Percentiles rank a stretch among this genome's conserved stretches.
These are phyloP conservation scores for Echinometra lucunter DNA, from an alignment of 53 echinoderm and acorn worm genomes.

Conservation along the genomic window DNA sequence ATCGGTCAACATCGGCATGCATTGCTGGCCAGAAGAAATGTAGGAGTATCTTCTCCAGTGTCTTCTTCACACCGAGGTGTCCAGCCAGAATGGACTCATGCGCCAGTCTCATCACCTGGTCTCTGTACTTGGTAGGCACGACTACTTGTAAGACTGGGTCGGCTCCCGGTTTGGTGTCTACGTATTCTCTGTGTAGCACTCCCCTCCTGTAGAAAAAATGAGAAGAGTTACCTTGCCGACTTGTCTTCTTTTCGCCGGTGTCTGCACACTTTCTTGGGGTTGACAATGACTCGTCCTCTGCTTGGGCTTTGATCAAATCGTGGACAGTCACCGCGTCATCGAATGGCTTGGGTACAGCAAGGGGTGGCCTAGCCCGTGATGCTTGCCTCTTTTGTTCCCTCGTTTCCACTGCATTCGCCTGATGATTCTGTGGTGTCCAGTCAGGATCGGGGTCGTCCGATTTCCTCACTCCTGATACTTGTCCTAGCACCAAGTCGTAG, in stretches of 20 bases:
- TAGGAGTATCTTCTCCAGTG: conserved; percentile 11
- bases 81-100: conserved; percentile 56
- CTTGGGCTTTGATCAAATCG: conserved; percentile 14
- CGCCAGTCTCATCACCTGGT: conserved; percentile 52
- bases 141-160: conserved; percentile 22
- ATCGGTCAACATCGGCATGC: conserved; percentile 51
- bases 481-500: conserved; percentile 25
- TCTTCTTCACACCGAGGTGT: conserved; percentile 52
- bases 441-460: background rate
- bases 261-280: background rate
- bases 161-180: background rate
- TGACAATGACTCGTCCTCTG: conserved; percentile 33
- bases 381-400: conserved; percentile 44
- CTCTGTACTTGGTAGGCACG: conserved; percentile 48
- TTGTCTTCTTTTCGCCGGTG: conserved; percentile 26
- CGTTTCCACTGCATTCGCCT: conserved; percentile 61
- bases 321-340: conserved; percentile 27
- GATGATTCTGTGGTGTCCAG: conserved; percentile 16
- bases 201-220: background rate
- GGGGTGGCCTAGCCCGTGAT: background rate
- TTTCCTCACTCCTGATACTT: background rate
- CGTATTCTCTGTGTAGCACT: background rate
- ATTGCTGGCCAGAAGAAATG: conserved; percentile 66
- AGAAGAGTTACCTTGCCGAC: background rate
- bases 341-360: conserved; percentile 14